Base-by-base conservation (phyloP, 2,888 invertebrate species). In the Sepiola atlantica region DNA sequence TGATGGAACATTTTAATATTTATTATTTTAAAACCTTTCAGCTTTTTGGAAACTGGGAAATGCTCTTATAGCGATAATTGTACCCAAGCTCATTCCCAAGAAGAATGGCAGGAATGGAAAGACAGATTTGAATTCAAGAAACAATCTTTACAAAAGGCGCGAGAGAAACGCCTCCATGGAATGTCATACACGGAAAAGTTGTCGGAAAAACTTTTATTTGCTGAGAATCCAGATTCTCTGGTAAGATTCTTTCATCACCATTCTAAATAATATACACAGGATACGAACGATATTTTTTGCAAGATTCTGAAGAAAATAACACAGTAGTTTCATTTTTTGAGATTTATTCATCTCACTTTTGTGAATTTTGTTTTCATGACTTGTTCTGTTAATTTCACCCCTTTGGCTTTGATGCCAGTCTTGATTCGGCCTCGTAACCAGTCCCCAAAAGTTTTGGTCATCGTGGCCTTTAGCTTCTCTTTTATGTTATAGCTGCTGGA, bases 71-170 rank as follows among this genome's bases (percentile, higher is more conserved):
- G 98, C 35, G 98, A 98, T 93, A 98, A 98, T 96, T 98, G 98
- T 97, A 98, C 98, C 21, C 98, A 98, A 96, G 98, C 98, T 1
- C 98, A 98, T 96, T 98, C 98, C 2, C 97, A 98, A 45, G 98
- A 98, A 93, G 98, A 98, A 97, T 97, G 98, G 20, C 98, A 98
- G 54, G 98, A 98, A 97, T 98, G 98, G 98, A 98, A 98, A 96
- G 98, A 98, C 95, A 97, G 98, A 94, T 98, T 98, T 97, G 98
- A 98, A 95, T 98, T 98, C 96, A 97, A 98, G 35, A 96, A 96
- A 94, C 96, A 97, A 95, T 97, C 97, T 94, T 95, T 97, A 35
- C 97, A 97, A 95, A 97, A 98, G 95, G 98, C 98, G 16, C 98
- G 98, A 96, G 98, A 98, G 95, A 98, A 98, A 96, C 98, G 98